Conservation (phyloP, 1,140 invertebrate genomes). For the Asbolus verrucosus region DNA sequence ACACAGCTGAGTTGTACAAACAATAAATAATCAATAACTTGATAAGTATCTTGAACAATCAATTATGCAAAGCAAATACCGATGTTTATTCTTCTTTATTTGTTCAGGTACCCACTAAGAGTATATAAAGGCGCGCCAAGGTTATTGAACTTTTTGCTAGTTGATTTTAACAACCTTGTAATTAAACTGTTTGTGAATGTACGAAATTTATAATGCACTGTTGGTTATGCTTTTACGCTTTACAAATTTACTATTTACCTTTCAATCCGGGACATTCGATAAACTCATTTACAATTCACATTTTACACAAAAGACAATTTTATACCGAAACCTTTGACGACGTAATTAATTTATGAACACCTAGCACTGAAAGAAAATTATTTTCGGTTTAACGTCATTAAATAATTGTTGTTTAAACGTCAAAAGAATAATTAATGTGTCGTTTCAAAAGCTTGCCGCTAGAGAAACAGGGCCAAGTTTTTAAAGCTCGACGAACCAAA, state of each 20-base stretch:
- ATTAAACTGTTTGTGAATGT: constrained; percentile 40
- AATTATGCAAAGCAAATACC: constrained; percentile 53
- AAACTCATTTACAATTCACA: constrained; percentile 26
- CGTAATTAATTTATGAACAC: constrained; percentile 26
- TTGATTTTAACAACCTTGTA: constrained; percentile 49
- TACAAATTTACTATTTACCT: constrained; percentile 34
- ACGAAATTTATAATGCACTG: constrained; percentile 38
- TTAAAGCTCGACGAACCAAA: too few species aligned
- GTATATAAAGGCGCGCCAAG: constrained; percentile 50
- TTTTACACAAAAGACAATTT: constrained; percentile 1
- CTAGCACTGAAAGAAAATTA: constrained; percentile 16
- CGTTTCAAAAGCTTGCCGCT: too few species aligned
- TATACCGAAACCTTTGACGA: constrained; percentile 10
- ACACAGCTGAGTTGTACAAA: constrained; percentile 38
- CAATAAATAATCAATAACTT: constrained; percentile 51
- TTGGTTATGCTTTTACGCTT: constrained; percentile 39
- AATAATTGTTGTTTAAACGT: too few species aligned
- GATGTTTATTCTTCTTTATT: constrained; percentile 48
- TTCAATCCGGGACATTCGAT: constrained; percentile 28
- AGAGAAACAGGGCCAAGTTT: too few species aligned
- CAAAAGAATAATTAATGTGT: too few species aligned
- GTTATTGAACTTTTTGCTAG: constrained; percentile 48
- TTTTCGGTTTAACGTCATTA: too few species aligned
- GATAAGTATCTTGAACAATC: constrained; percentile 53
- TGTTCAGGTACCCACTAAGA: constrained; percentile 51